A percentile compares a stretch with the other conserved stretches of the same genome.
phyloP scores from a whole-genome alignment of 2,113 vertebrate species.

The Pelobates fuscus region DNA sequence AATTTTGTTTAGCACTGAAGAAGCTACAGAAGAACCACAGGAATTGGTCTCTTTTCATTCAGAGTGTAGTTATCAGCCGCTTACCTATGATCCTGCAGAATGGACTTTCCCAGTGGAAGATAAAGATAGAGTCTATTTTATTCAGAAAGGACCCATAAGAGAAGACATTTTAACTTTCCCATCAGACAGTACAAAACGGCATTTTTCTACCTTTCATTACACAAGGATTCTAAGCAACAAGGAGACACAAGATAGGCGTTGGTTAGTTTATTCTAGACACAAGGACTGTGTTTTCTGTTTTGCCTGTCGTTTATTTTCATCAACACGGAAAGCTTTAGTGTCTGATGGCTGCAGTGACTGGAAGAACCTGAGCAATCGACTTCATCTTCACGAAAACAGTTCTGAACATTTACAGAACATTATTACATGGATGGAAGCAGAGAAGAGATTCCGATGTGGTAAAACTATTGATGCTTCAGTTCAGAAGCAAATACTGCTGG shows the following conservation, averaged over 20 bases:
- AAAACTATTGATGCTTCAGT: slow-evolving; percentile 12
- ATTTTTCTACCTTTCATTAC: no score
- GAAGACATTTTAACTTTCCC: no score
- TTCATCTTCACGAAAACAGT: not conserved
- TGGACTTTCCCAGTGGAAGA: no score
- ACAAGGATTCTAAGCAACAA: not conserved
- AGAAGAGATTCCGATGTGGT: slow-evolving; percentile 7
- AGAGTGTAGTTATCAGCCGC: no score
- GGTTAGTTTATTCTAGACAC: slow-evolving; percentile 1
- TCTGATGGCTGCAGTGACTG: not conserved
- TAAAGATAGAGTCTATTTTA: no score
- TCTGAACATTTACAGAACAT: not conserved
- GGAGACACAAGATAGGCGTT: not conserved
- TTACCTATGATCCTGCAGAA: no score
- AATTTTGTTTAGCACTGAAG: no score
- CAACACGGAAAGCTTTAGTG: not conserved
- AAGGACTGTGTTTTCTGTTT: not conserved
- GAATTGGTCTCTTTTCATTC: no score
- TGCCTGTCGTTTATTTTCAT: not conserved
- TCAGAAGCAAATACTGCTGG: not conserved
- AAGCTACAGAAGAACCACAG: no score
- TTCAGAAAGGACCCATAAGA: no score
- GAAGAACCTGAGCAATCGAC: not conserved
- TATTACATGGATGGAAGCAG: not conserved
- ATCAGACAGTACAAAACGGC: no score